Base-by-base conservation (phyloP, 2,888 invertebrate species). In the Meteorus colon region DNA sequence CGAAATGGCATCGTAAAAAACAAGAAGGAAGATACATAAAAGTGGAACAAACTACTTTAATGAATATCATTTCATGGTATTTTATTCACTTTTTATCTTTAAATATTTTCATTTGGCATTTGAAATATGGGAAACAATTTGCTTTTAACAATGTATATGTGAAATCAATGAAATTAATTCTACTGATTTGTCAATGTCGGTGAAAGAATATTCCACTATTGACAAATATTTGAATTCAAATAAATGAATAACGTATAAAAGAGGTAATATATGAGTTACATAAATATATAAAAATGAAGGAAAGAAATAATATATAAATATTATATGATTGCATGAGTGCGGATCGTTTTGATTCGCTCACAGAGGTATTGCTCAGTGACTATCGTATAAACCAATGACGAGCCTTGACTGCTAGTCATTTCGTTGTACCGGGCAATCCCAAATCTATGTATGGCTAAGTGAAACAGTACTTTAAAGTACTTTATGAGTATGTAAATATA, bases 391-490 rank as follows among this genome's bases (percentile, higher is more conserved):
- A 34, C 72, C 75, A 27, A 77, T 76, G 79, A 70, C 71, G 62
- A 71, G 68, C 76, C 77, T 79, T 77, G 77, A 73, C 73, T 77
- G 76, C 77, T 79, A 75, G 81, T 77, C 81, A 80, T 80, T 79
- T 81, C 51, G 79, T 74, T 77, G 74, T 76, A 79, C 77, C 71
- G 77, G 72, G 75, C 78, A 81, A 78, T 77, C 76, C 41, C 67
- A 75, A 31, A 41, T 41, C n/a, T 0, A 55, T 19, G 55, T 55
- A 48, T 69, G 70, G 68, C 77, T 81, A 78, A 79, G 77, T 80
- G 79, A 81, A 81, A 80, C 73, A 71, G 55, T 81, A 77, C 77
- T 79, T 80, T 78, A 76, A 78, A 79, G 79, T 78, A 78, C 81
- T 79, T 76, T 76, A 77, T 69, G 77, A 77, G 48, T 45, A 45